Evolutionary conservation across 2,888 invertebrate genomes (phyloP), one percentile per base, ranked within the genome.

Genomic region (Pterostichus niger): DNA sequence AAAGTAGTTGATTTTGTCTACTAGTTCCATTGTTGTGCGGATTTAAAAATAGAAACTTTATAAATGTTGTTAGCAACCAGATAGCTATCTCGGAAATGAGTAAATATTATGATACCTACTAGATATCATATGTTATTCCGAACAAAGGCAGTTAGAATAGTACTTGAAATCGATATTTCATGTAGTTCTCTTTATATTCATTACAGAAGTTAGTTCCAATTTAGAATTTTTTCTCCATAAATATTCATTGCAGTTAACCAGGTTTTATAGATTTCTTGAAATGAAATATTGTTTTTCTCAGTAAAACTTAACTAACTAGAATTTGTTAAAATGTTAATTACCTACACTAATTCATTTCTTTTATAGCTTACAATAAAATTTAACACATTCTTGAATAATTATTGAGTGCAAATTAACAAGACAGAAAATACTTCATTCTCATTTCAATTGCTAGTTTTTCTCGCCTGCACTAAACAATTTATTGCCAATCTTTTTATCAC

Each of bases 21-120:
- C 13, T 9, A 9, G 56, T 17, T 56, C 68, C 68, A 68, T 71
- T 71, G 68, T 71, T 44, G 17, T n/a, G 61, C 61, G 6, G 44
- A 71, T 46, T 71, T 40, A 44, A 71, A 71, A 71, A 71, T 71
- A 71, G 44, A 71, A 71, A 71, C 44, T 17, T 44, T 44, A 71
- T 44, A 17, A 24, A 64, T 40, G 64, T 35, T 64, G 40, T 40
- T 64, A n/a, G 35, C 33, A 7, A 35, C 6, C 24, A 35, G 68
- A 71, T 71, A 44, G 44, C 17, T 44, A 71, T 71, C 44, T 44
- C 7, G 5, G 17, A 44, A 71, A 44, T 71, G 44, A 71, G 44
- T 44, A 44, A 71, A 71, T 71, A 44, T 9, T 71, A 71, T 64
- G 11, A 64, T 61, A 17, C 13, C 52, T 52, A 13, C 56, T 6